Base-by-base conservation (phyloP, 2,797 vertebrate species). In the Luscinia megarhynchos region DNA sequence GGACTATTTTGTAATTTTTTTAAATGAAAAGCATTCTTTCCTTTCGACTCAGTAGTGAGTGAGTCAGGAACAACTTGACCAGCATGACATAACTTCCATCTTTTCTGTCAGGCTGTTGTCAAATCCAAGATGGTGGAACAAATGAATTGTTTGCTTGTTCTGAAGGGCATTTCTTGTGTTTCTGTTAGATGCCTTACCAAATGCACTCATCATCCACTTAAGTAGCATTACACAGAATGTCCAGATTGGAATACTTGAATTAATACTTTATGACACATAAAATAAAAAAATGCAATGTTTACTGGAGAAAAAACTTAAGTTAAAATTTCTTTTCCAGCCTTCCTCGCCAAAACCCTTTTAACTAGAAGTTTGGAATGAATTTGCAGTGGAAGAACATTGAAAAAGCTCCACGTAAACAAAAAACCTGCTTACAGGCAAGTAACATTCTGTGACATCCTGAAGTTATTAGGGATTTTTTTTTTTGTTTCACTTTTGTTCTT, bases 401-500 rank as follows among this genome's bases (percentile, higher is more conserved):
- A 90, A 92, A 87, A 87, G 53, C 11, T 7, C 8, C 13, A 68
- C 22, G 23, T 53, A 84, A 89, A 89, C 40, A 83, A 57, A 83
- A 92, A 92, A 34, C 48, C 81, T 82, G 86, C 94, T 97, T 85
- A 93, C 81, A 93, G 96, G 57, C 85, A 85, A 94, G 72, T 86
- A 94, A 94, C 64, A 51, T 95, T 96, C 78, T 97, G 9, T 93
- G 93, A 96, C 96, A 97, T 97, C 94, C 97, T 94, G 94, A 98
- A 97, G 90, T 96, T 96, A 97, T 97, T 97, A 97, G 3, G 5
- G 50, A 10, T 9, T 86, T 86, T 24, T 95, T 77, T 23, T 95
- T 58, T 97, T 94, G 79, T 97, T 97, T 95, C 86, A 90, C 89
- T 97, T 97, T 98, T 97, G 92, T 97, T 98, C 97, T 97, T 97